Evolutionary conservation across 2,888 invertebrate species (phyloP).

Genomic region (Andrena flavipes): DNA sequence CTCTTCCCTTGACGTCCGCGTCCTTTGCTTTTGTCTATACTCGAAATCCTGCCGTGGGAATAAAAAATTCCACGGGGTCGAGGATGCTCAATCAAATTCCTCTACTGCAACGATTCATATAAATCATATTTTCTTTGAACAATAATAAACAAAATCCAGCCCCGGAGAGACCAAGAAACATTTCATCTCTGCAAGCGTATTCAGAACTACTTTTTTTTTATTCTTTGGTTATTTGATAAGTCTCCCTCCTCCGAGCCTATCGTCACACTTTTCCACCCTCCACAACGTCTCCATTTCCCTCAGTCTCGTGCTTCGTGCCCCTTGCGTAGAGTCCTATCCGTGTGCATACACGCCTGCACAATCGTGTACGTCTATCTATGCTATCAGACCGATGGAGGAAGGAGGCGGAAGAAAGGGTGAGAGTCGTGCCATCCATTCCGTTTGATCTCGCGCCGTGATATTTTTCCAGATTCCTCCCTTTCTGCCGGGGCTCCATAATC

Average conservation of each 20-base stretch:
- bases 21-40: background rate
- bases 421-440: slow-evolving; percentile 62
- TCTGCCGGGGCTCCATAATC: slow-evolving; percentile 46
- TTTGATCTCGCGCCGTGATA: slow-evolving; percentile 72
- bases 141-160: too few species aligned
- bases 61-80: background rate
- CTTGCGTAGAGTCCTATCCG: background rate
- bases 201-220: background rate
- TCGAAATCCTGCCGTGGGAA: background rate
- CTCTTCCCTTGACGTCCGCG: background rate
- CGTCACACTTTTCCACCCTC: background rate
- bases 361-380: background rate
- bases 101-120: too few species aligned
- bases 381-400: slow-evolving; percentile 36
- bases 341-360: background rate
- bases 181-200: too few species aligned
- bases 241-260: background rate
- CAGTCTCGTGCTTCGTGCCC: slow-evolving; percentile 1
- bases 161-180: too few species aligned
- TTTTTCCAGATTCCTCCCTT: slow-evolving; percentile 67
- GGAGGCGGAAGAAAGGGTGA: background rate
- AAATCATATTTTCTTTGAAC: too few species aligned
- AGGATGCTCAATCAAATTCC: background rate
- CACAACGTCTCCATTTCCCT: slow-evolving; percentile 12
- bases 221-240: background rate